Evolutionary conservation across 2,888 invertebrate genomes (phyloP).

Genomic region (Heliconius hortense): DNA sequence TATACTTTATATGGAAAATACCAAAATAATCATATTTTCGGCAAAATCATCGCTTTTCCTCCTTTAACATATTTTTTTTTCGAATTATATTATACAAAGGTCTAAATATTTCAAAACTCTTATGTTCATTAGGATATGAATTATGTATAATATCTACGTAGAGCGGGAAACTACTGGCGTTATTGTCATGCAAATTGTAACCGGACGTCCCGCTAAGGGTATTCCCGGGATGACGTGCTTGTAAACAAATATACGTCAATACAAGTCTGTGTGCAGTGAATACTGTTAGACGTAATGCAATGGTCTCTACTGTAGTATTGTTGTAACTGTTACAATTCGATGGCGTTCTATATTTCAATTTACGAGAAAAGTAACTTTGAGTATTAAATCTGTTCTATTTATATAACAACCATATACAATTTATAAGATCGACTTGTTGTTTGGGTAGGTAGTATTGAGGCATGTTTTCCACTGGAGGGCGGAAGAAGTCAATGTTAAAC

Average conservation of each 20-base stretch:
- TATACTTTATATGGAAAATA: no score
- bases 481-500: no score
- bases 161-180: constrained; percentile 63
- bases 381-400: background rate
- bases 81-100: background rate
- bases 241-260: constrained; percentile 58
- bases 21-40: no score
- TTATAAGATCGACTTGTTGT: no score
- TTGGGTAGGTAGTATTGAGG: background rate
- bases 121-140: constrained; percentile 69
- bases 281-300: constrained; percentile 27
- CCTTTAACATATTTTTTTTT: no score
- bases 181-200: constrained; percentile 79
- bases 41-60: background rate
- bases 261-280: constrained; percentile 31
- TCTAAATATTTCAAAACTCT: constrained; percentile 47
- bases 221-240: constrained; percentile 62
- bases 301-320: background rate
- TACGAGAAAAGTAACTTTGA: background rate
- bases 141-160: constrained; percentile 78
- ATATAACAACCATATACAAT: background rate
- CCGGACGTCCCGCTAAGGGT: constrained; percentile 66
- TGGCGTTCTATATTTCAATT: background rate
- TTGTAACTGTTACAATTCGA: background rate
- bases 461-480: no score